phyloP scores from a whole-genome alignment of 2,113 vertebrate species.

The Machaerirhynchus nigripectus region DNA sequence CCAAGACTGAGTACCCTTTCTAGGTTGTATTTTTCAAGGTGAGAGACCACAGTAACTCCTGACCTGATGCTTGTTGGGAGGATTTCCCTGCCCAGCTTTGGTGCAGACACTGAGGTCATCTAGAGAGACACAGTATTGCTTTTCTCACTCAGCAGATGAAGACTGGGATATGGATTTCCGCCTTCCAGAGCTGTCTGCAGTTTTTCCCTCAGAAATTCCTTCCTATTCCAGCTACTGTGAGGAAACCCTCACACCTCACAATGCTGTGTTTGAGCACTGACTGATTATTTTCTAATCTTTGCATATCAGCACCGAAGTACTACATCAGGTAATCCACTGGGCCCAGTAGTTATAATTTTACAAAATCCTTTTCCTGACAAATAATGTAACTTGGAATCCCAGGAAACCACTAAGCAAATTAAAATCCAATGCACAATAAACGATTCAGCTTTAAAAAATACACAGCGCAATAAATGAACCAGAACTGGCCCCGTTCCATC shows the following conservation, averaged over 20 bases:
- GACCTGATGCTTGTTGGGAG: neutral
- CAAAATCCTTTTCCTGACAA: neutral
- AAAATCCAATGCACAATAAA: neutral
- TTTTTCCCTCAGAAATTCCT: neutral
- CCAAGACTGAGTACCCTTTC: neutral
- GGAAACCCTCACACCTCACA: neutral
- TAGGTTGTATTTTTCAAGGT: neutral
- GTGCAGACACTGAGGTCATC: neutral
- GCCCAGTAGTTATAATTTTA: neutral
- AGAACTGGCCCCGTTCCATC: neutral
- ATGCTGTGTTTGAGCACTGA: neutral
- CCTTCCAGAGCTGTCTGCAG: neutral
- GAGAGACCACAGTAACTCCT: neutral
- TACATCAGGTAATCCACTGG: neutral
- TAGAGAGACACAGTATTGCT: neutral
- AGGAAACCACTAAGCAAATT: neutral
- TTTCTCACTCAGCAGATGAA: fast-evolving
- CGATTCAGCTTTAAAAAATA: neutral
- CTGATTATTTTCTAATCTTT: neutral
- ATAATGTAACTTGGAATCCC: neutral
- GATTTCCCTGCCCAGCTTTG: neutral
- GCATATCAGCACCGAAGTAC: neutral
- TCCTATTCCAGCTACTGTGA: neutral
- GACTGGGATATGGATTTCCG: neutral
- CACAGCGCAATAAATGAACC: neutral